Evolutionary conservation across 2,797 vertebrate species (phyloP), one percentile per base, ranked within the genome.

Genomic region (Cygnus olor): DNA sequence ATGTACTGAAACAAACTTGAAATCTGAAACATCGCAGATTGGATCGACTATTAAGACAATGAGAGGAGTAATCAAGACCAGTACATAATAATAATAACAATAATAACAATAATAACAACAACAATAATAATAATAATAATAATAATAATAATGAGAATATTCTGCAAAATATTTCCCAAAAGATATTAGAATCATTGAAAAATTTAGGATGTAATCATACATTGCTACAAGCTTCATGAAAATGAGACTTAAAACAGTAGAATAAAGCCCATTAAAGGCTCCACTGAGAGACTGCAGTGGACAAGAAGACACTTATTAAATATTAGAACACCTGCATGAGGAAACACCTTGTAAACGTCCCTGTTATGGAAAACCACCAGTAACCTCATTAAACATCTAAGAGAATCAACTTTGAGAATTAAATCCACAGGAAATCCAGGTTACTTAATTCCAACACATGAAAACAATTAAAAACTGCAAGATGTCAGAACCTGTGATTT

Each of bases 391-490:
- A 49, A 93, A 77, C 14, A 70, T 25, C 16, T 66, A 90, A 70
- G 68, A 77, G 24, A 87, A 66, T 44, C 56, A 92, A 36, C 79
- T 61, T 3, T 28, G 60, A 78, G 25, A 88, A 93, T 2, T 64
- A 68, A 83, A 20, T 15, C 25, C 25, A 72, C 6, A n/a, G 34
- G 54, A 92, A 90, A 92, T 76, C 8, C 38, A 89, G 8, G 5
- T 85, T 81, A 61, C 36, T 90, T 74, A 74, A 94, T 88, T 92
- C 45, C 40, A 72, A 81, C 42, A 65, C 30, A 89, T 61, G 53
- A 93, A 93, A 93, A 85, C 57, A 66, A 90, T 92, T 80, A 78
- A 78, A 94, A 95, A 19, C 24, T 45, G 5, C 34, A 71, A 93
- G 54, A 83, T 42, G 24, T 71, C 60, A 84, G 24, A n/a, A 81